These are phyloP conservation scores for Rhagologus leucostigma DNA, from an alignment of 2,113 vertebrate species.

Conservation along the genomic window DNA sequence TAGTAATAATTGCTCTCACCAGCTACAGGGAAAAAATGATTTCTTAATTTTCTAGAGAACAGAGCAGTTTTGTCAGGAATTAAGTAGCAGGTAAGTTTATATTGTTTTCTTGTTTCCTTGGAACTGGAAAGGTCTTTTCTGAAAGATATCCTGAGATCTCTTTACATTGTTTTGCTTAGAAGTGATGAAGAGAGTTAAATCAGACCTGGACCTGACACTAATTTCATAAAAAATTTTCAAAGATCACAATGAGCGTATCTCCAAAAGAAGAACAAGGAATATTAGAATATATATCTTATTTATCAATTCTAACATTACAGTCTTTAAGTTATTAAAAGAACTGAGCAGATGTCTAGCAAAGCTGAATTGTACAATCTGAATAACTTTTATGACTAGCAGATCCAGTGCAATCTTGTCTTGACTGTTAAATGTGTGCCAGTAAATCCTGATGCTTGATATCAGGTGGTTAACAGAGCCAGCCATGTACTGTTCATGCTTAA, in stretches of 20 bases:
- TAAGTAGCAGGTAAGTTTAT: background rate
- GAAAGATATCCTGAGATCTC: background rate
- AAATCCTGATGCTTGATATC: background rate
- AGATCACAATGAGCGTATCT: background rate
- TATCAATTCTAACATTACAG: slow-evolving; percentile 4
- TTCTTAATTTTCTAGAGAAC: background rate
- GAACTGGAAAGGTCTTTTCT: background rate
- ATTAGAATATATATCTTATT: background rate
- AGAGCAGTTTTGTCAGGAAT: background rate
- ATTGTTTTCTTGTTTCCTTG: background rate
- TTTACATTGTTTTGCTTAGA: background rate
- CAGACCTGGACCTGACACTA: background rate
- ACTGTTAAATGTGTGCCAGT: slow-evolving; percentile 7
- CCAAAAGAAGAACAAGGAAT: background rate
- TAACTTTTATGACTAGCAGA: slow-evolving; percentile 19
- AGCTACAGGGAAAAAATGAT: background rate
- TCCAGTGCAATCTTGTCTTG: background rate
- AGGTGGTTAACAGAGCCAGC: background rate
- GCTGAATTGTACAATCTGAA: background rate
- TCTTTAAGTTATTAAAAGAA: slow-evolving; percentile 19
- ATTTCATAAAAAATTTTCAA: background rate
- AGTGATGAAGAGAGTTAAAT: background rate
- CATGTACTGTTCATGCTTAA: background rate
- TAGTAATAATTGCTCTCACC: slow-evolving; percentile 25
- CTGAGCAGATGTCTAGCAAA: background rate